Evolutionary conservation across 2,888 invertebrate genomes (phyloP), one percentile per base, ranked within the genome.

Genomic region (Eupithecia exiguata): DNA sequence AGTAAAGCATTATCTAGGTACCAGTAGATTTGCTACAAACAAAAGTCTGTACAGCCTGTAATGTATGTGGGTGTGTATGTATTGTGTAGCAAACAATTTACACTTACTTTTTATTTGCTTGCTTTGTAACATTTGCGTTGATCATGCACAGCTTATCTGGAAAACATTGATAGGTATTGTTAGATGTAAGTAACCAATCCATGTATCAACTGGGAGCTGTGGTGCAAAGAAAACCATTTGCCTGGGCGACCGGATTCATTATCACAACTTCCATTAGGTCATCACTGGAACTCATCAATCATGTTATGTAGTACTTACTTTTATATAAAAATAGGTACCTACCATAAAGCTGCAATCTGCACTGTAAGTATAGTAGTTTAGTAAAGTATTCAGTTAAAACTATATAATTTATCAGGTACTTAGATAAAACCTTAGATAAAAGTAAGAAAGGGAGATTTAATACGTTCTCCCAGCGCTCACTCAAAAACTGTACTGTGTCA

Each of bases 121-220:
- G 80, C 78, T 89, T 92, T 71, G 88, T 86, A 38, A 92, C 89
- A 82, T 84, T 84, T 10, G 92, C 92, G 78, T 90, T 87, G n/a
- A 93, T 85, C 91, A 91, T 92, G 82, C 91, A 92, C 61, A 93
- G 75, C 66, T 92, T 91, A 78, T 84, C 93, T 93, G 82, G 36
- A 90, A 90, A 5, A 69, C 5, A 53, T 30, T 70, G 35, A 72
- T 46, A 74, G 69, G 69, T 46, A 62, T n/a, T 21, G 18, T 61
- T 68, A 49, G 35, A 65, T 62, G 12, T 46, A 30, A n/a, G n/a
- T 86, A 3, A 88, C 91, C 68, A 94, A 82, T 0, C 94, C 94
- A 21, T 92, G 85, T 82, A 93, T 82, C 25, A 94, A 84, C 75
- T 93, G 92, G 21, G 93, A 93, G 79, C 92, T 93, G 40, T 94